phyloP scores from a whole-genome alignment of 2,113 vertebrate species.

The Plecturocebus donacophilus region DNA sequence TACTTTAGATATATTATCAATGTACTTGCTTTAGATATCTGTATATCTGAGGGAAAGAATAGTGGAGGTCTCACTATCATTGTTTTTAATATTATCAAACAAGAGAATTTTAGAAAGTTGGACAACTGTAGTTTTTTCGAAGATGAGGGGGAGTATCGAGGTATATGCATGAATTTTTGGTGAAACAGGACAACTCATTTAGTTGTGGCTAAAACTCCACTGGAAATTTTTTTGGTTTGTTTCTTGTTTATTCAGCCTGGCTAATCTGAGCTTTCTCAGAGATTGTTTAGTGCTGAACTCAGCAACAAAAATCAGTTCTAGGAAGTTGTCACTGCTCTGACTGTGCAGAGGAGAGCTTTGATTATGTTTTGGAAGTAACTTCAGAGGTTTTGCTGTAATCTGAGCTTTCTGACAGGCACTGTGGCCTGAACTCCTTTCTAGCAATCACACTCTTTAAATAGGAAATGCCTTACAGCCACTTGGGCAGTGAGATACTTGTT shows the following conservation, averaged over 20 bases:
- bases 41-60: neutral
- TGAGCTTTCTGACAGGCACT: neutral
- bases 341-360: neutral
- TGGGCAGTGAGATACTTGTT: neutral
- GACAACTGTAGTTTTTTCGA: neutral
- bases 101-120: neutral
- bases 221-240: slow-evolving; percentile 27
- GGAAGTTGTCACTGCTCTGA: neutral
- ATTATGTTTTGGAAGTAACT: slow-evolving; percentile 33
- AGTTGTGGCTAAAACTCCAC: slow-evolving; percentile 12
- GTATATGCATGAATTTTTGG: neutral
- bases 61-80: neutral
- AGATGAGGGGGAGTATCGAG: neutral
- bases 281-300: slow-evolving; percentile 56
- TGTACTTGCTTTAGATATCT: neutral
- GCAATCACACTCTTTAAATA: neutral
- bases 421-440: neutral
- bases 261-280: slow-evolving; percentile 7
- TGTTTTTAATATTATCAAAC: slow-evolving; percentile 25
- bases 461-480: neutral
- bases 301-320: slow-evolving; percentile 37
- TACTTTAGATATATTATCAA: neutral
- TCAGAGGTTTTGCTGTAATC: slow-evolving; percentile 31
- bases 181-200: neutral
- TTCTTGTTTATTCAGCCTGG: slow-evolving; percentile 44